Conservation (phyloP, 2,888 invertebrate genomes). For the Ectropis crepuscularia region DNA sequence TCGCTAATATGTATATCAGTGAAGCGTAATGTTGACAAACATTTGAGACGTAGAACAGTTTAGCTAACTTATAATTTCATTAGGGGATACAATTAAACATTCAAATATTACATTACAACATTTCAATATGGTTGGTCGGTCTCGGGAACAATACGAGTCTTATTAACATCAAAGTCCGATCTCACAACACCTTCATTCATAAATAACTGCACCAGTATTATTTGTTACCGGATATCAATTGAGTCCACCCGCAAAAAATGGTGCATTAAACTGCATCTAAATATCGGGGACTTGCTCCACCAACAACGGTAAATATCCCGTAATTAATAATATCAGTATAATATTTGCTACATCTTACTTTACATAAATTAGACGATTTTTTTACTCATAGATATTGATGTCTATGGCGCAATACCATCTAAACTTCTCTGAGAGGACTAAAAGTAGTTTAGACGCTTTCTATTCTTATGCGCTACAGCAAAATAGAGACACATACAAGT, state of each 20-base stretch:
- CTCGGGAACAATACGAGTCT: conserved; percentile 7
- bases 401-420: too few relatives aligned
- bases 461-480: too few relatives aligned
- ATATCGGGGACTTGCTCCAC: too few relatives aligned
- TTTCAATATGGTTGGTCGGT: neutral
- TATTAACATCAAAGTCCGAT: neutral
- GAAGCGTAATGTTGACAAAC: conserved; percentile 43
- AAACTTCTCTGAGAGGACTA: too few relatives aligned
- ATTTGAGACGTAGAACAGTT: conserved; percentile 30
- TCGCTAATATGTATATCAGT: conserved; percentile 48
- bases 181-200: conserved; percentile 1
- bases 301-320: too few relatives aligned
- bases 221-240: neutral
- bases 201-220: neutral
- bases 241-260: neutral
- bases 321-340: too few relatives aligned
- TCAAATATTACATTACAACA: conserved; percentile 7
- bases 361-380: too few relatives aligned
- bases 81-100: neutral
- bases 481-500: too few relatives aligned
- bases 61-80: conserved; percentile 22
- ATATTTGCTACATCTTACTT: too few relatives aligned
- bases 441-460: too few relatives aligned
- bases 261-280: too few relatives aligned
- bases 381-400: too few relatives aligned